Base-by-base conservation (phyloP, 2,888 invertebrate species). In the Eupeodes luniger region DNA sequence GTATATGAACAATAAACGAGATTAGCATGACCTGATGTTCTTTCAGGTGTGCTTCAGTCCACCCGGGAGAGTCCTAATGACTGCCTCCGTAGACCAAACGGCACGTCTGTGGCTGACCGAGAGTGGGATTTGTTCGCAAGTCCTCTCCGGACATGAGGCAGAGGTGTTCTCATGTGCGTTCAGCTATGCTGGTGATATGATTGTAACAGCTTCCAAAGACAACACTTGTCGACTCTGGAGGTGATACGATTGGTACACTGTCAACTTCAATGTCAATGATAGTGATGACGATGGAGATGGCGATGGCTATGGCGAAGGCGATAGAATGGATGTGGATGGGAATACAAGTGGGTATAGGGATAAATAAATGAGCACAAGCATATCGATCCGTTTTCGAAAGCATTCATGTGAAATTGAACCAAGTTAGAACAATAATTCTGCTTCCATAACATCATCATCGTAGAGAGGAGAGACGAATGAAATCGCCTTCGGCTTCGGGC, bases 81-180 rank as follows among this genome's bases (percentile, higher is more conserved):
- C 97, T 0, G 96, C 96, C 0, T 97, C 97, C 5, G 95, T 96
- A 5, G 97, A 97, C 92, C 95, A 95, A 85, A 96, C 96, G 11
- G 96, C 96, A 0, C 94, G 96, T 49, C 92, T 97, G 6, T 97
- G 97, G 97, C 80, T 92, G 12, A 93, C 95, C 0, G 94, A 94
- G 59, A 95, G 95, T 7, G 96, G 96, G 0, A 95, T 95, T 87
- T 96, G 96, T 90, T 94, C 95, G 44, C 97, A 97, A 94, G 95
- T 96, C 12, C 94, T 97, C 5, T 95, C 95, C 11, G 97, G 97
- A 0, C 97, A 97, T 91, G 95, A 95, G 19, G 96, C 96, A 9
- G 97, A 97, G 92, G 96, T 97, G 61, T 97, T 97, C 93, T 96
- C 96, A n/a, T 96, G 96, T 91, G 96, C 96, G 2, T 97, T 96